phyloP scores from a whole-genome alignment of 2,797 vertebrate genomes.

The Antennarius maculatus region DNA sequence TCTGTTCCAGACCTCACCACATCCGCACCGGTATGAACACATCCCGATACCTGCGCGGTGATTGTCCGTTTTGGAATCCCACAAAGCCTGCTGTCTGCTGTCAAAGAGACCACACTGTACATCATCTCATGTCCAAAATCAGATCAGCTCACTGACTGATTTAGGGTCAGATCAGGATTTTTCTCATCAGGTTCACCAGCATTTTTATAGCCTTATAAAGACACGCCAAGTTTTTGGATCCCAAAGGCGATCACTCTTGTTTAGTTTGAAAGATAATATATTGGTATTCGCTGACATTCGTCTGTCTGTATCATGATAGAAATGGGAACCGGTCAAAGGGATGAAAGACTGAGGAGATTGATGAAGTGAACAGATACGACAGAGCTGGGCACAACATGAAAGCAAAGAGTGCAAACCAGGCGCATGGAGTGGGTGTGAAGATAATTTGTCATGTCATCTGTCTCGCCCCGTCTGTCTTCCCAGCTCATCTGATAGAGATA shows the following conservation, averaged over 20 bases:
- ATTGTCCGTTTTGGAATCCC: neutral
- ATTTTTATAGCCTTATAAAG: conserved; percentile 4
- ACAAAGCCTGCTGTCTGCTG: neutral
- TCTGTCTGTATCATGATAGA: conserved; percentile 22
- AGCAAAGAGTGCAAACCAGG: conserved; percentile 37
- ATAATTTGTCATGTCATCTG: conserved; percentile 55
- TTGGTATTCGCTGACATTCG: conserved; percentile 15
- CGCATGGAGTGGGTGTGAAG: conserved; percentile 49
- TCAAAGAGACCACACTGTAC: neutral
- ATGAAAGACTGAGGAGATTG: conserved; percentile 56
- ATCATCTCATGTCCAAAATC: neutral
- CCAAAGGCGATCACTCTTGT: neutral
- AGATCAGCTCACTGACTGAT: neutral
- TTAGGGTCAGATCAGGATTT: conserved; percentile 5
- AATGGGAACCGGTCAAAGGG: conserved; percentile 48
- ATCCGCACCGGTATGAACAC: neutral
- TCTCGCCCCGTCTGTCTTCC: conserved; percentile 57
- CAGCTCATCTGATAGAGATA: conserved; percentile 75
- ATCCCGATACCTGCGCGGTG: neutral
- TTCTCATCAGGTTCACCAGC: neutral
- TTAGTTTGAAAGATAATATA: neutral
- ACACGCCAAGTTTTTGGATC: conserved; percentile 2
- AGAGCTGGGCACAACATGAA: conserved; percentile 63
- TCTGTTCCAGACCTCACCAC: neutral
- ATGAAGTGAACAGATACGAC: conserved; percentile 55